phyloP scores from a whole-genome alignment of 2,888 invertebrate species.

The Ophonus ardosiacus region DNA sequence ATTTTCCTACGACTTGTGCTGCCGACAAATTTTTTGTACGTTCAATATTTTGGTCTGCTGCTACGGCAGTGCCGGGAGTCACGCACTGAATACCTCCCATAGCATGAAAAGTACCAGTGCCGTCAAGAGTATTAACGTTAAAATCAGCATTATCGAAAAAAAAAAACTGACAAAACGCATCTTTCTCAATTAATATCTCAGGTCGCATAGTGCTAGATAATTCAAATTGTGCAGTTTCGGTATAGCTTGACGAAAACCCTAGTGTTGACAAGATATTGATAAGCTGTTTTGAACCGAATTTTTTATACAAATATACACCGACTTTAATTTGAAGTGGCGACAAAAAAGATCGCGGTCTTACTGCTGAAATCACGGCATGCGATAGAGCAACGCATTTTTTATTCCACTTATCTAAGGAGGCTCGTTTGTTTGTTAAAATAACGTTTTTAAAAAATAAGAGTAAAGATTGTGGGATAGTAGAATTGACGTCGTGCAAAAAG shows the following conservation, averaged over 20 bases:
- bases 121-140: constrained; percentile 66
- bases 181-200: background rate
- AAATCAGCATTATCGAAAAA: constrained; percentile 66
- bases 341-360: background rate
- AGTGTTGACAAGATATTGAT: background rate
- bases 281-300: background rate
- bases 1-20: constrained; percentile 55
- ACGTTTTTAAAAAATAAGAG: background rate
- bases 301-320: background rate
- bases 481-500: constrained; percentile 64
- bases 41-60: constrained; percentile 53
- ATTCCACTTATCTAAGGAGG: background rate
- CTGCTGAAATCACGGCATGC: constrained; percentile 14
- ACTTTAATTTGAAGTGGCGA: background rate
- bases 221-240: background rate
- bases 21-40: constrained; percentile 56
- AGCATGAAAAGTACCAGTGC: constrained; percentile 65
- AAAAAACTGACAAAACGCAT: constrained; percentile 62
- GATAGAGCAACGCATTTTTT: constrained; percentile 12
- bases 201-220: background rate
- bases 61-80: constrained; percentile 61
- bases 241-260: background rate
- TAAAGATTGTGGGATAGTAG: constrained; percentile 65
- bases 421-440: no score
- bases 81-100: constrained; percentile 66